Conservation (phyloP, 2,113 vertebrate species). For the Bolborhynchus lineola region DNA sequence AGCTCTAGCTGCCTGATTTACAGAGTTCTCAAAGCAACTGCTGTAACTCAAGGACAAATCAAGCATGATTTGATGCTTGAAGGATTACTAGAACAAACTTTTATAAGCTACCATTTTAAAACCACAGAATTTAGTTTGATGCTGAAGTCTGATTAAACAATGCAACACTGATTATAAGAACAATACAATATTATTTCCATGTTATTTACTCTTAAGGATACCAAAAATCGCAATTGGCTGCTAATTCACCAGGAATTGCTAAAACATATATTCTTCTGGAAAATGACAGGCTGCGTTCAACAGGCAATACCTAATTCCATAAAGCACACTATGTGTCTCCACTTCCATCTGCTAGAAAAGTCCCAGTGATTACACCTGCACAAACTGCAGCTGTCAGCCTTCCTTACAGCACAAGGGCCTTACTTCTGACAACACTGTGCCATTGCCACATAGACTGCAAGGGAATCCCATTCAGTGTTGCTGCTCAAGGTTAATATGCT, state of each 20-base stretch:
- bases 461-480: fast-evolving
- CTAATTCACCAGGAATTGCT: not conserved
- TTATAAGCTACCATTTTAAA: not conserved
- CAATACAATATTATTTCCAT: not conserved
- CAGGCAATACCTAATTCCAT: not conserved
- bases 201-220: not conserved
- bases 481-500: fast-evolving
- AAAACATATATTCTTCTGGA: not conserved
- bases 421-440: not conserved
- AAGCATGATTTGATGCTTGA: not conserved
- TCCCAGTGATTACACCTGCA: not conserved
- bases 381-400: not conserved
- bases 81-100: not conserved
- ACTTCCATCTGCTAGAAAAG: not conserved
- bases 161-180: not conserved
- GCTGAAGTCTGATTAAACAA: not conserved
- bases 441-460: not conserved
- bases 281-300: not conserved
- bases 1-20: not conserved
- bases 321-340: not conserved
- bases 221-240: not conserved
- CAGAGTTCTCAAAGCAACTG: not conserved
- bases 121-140: not conserved
- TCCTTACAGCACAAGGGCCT: not conserved
- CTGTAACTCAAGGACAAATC: not conserved